These are phyloP conservation scores for Caprella mutica DNA, from an alignment of 2,888 invertebrate species.

Conservation along the genomic window DNA sequence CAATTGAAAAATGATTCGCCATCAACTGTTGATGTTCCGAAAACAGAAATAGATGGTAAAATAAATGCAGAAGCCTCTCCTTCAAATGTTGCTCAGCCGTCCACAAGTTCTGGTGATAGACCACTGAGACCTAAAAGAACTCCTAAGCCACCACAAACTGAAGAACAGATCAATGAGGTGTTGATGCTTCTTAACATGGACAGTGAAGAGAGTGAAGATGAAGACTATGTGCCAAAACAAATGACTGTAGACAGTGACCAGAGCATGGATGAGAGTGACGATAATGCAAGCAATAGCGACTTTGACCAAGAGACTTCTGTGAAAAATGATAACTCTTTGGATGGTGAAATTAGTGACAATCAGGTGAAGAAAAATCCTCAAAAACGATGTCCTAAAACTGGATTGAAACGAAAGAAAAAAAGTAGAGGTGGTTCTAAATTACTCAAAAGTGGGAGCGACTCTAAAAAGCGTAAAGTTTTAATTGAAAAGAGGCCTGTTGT, in stretches of 20 bases:
- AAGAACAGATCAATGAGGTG: constrained; percentile 30
- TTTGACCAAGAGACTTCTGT: background rate
- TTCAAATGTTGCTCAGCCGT: too few species aligned
- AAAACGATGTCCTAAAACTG: too few species aligned
- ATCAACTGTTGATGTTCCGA: too few species aligned
- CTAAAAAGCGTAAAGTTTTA: background rate
- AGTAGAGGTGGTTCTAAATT: background rate
- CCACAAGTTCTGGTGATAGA: constrained; percentile 14
- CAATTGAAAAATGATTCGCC: too few species aligned
- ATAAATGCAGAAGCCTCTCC: too few species aligned
- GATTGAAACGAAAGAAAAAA: background rate
- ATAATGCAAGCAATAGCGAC: background rate
- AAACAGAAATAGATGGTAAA: too few species aligned
- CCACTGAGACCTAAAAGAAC: constrained; percentile 27
- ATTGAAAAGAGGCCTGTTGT: too few species aligned
- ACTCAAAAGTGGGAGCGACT: background rate
- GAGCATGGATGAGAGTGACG: background rate
- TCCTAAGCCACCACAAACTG: constrained; percentile 25
- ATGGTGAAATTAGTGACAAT: constrained; percentile 4
- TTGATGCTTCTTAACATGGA: constrained; percentile 32
- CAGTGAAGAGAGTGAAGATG: constrained; percentile 33
- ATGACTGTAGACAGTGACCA: constrained; percentile 16
- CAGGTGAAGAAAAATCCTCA: background rate
- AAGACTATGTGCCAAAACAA: constrained; percentile 31
- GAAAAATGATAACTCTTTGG: constrained; percentile 7